These are phyloP conservation scores for Sarcophaga caerulescens DNA, from an alignment of 2,888 invertebrate genomes.

Conservation along the genomic window DNA sequence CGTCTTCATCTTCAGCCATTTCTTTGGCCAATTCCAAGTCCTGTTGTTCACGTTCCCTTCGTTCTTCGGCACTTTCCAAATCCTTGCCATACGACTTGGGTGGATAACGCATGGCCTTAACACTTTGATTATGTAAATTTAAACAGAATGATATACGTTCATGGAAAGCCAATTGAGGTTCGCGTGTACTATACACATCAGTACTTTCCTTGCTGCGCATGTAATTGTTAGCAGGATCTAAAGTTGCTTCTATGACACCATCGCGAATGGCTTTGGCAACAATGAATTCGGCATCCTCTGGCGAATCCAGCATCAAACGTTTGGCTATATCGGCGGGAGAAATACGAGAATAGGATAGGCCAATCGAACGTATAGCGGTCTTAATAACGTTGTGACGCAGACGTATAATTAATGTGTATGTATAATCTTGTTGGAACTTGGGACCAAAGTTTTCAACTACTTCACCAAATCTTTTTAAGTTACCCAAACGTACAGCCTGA, in stretches of 20 bases:
- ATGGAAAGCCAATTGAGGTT: constrained; percentile 97
- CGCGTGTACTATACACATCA: constrained; percentile 97
- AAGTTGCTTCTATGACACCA: constrained; percentile 98
- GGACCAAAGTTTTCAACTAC: constrained; percentile 94
- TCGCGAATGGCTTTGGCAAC: constrained; percentile 99
- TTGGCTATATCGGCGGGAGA: constrained; percentile 96
- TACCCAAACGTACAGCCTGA: constrained; percentile 97
- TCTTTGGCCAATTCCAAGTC: constrained; percentile 99
- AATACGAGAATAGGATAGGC: constrained; percentile 97
- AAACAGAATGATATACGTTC: constrained; percentile 98
- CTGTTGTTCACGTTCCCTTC: constrained; percentile 97
- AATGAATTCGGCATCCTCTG: constrained; percentile 99
- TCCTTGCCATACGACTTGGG: constrained; percentile 99
- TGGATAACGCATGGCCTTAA: constrained; percentile 99
- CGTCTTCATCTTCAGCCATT: constrained; percentile 99
- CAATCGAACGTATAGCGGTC: constrained; percentile 97
- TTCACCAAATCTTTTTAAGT: constrained; percentile 95
- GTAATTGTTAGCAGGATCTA: constrained; percentile 97
- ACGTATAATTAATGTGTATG: constrained; percentile 96
- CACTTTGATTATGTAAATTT: constrained; percentile 98
- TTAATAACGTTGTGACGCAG: constrained; percentile 99
- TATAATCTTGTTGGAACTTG: constrained; percentile 96
- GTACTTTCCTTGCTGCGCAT: constrained; percentile 99
- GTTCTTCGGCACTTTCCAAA: constrained; percentile 97
- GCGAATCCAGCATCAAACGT: constrained; percentile 95